Evolutionary conservation across 2,888 invertebrate genomes (phyloP).

Genomic region (Allacma fusca): DNA sequence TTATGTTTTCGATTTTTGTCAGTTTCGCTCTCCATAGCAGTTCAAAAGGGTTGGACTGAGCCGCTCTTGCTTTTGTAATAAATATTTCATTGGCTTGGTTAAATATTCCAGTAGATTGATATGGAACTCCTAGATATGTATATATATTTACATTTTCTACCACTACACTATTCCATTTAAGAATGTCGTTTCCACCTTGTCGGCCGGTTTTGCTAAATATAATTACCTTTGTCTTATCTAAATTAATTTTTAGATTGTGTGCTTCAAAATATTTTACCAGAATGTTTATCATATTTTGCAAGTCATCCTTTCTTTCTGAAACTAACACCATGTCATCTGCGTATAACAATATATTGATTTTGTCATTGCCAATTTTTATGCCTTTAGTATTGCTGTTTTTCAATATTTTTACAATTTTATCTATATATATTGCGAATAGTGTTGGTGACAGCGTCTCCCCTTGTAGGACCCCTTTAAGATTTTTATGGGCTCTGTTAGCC

Average conservation of each 20-base stretch:
- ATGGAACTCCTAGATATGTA: slow-evolving; percentile 9
- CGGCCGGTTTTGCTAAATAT: no score
- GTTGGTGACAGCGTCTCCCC: slow-evolving; percentile 11
- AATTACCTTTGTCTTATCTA: no score
- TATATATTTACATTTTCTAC: slow-evolving; percentile 4
- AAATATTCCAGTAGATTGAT: neutral
- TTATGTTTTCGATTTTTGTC: no score
- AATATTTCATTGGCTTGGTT: no score
- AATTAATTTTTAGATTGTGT: no score
- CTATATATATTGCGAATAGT: neutral
- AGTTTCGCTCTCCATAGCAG: no score
- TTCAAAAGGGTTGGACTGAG: no score
- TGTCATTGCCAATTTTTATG: neutral
- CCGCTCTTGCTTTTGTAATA: no score
- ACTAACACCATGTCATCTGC: slow-evolving; percentile 33
- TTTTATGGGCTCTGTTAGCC: neutral
- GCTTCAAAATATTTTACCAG: no score
- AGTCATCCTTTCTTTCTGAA: no score
- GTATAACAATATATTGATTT: neutral
- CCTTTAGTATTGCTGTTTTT: neutral
- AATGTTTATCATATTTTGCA: no score
- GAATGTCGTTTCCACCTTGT: neutral
- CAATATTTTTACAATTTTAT: neutral
- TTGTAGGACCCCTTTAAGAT: slow-evolving; percentile 1
- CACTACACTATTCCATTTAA: neutral